Percentiles rank a stretch among this genome's conserved stretches.
Evolutionary conservation across 2,113 vertebrate genomes (phyloP).

Genomic region (Cochlearius cochlearius): DNA sequence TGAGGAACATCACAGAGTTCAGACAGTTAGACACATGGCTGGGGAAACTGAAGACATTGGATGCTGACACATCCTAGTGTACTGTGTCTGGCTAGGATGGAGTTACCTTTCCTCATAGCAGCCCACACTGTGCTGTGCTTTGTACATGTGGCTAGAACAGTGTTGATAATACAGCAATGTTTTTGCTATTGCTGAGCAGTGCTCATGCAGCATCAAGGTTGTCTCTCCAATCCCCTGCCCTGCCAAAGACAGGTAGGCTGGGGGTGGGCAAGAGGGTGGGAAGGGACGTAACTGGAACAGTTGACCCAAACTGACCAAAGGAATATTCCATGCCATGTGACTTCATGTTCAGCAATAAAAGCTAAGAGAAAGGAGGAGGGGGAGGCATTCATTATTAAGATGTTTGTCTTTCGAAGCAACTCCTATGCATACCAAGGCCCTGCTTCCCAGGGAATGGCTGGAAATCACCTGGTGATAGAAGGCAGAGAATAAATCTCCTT

Average conservation of each 20-base stretch:
- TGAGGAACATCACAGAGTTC: background rate
- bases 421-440: background rate
- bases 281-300: background rate
- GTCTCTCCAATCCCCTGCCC: background rate
- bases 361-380: background rate
- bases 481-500: background rate
- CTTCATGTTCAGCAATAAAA: background rate
- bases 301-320: background rate
- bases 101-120: background rate
- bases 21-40: background rate
- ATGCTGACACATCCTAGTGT: background rate
- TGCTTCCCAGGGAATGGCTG: background rate
- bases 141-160: fast-evolving
- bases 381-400: background rate
- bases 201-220: background rate
- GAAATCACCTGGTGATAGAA: background rate
- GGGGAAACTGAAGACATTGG: background rate
- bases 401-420: background rate
- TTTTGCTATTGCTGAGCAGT: background rate
- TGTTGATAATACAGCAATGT: background rate
- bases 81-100: background rate
- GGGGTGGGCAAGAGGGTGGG: background rate
- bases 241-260: background rate
- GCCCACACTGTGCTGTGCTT: background rate
- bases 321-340: background rate